These are phyloP conservation scores for Alosa sapidissima DNA, from an alignment of 2,797 vertebrate genomes.

Conservation along the genomic window DNA sequence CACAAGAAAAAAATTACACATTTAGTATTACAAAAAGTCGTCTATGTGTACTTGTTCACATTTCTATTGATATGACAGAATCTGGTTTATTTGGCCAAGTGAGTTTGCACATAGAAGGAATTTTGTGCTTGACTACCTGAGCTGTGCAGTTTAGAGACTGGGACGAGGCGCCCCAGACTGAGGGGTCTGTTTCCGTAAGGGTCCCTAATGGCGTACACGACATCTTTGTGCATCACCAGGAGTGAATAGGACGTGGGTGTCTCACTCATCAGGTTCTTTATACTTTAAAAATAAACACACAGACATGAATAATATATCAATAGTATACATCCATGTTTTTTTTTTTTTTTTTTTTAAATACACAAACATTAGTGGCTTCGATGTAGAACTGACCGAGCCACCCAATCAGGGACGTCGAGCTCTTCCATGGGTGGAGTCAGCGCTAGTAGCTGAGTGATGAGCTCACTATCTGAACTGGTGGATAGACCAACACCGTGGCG, in stretches of 20 bases:
- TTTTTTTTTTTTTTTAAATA: neutral
- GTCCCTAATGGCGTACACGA: constrained; percentile 94
- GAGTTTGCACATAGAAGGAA: too few species aligned
- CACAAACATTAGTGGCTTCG: neutral
- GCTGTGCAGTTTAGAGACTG: constrained; percentile 83
- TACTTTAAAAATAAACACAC: constrained; percentile 75
- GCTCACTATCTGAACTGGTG: constrained; percentile 95
- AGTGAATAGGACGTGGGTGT: constrained; percentile 93
- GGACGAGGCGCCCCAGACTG: constrained; percentile 89
- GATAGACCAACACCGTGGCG: constrained; percentile 95
- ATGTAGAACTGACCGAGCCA: constrained; percentile 82
- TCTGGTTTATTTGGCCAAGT: too few species aligned
- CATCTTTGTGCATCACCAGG: constrained; percentile 94
- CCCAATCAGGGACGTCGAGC: constrained; percentile 89
- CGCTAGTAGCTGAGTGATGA: constrained; percentile 96
- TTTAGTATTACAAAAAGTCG: neutral
- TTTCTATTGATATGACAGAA: neutral
- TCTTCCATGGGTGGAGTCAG: constrained; percentile 93
- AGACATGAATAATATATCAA: neutral
- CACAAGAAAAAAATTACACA: neutral
- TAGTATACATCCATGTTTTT: neutral
- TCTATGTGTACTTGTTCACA: neutral
- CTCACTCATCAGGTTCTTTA: constrained; percentile 95
- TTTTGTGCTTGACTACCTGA: constrained; percentile 72
- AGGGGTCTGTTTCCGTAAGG: constrained; percentile 95